These are phyloP conservation scores for Cotesia congregata DNA, from an alignment of 2,888 invertebrate genomes.

Conservation along the genomic window DNA sequence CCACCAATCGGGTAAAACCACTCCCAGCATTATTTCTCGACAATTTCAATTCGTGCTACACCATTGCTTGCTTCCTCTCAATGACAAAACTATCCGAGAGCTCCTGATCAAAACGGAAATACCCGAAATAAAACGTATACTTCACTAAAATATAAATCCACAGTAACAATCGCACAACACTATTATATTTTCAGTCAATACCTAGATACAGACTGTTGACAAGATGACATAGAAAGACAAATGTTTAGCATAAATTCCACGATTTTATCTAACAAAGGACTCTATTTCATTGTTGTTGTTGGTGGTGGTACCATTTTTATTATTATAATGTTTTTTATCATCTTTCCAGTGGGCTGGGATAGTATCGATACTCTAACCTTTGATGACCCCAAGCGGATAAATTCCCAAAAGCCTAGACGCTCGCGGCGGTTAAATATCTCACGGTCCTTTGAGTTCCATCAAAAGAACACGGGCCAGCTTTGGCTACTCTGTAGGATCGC, in stretches of 20 bases:
- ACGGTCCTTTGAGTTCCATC: slow-evolving; percentile 26
- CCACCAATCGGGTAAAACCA: neutral
- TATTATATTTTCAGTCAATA: neutral
- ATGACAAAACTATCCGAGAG: neutral
- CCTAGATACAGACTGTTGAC: neutral
- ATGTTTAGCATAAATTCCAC: neutral
- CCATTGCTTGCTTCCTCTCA: slow-evolving; percentile 7
- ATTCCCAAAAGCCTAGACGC: slow-evolving; percentile 21
- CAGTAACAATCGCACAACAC: neutral
- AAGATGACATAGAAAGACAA: slow-evolving; percentile 13
- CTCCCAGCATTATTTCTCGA: slow-evolving; percentile 3
- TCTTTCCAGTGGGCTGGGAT: neutral
- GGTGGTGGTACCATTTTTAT: neutral
- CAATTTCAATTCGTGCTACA: slow-evolving; percentile 33
- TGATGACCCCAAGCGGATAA: slow-evolving; percentile 31
- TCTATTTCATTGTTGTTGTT: neutral
- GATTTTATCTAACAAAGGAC: slow-evolving; percentile 11
- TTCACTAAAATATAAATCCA: neutral
- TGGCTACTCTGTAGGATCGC: neutral
- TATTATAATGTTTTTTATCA: neutral
- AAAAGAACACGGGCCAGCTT: slow-evolving; percentile 22
- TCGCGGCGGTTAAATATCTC: slow-evolving; percentile 27
- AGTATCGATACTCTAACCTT: slow-evolving; percentile 12
- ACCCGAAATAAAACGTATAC: neutral
- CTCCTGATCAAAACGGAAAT: neutral